Percentiles rank a stretch among this genome's conserved stretches.
These are phyloP conservation scores for Okapia johnstoni DNA, from an alignment of 2,113 vertebrate species.

Conservation along the genomic window DNA sequence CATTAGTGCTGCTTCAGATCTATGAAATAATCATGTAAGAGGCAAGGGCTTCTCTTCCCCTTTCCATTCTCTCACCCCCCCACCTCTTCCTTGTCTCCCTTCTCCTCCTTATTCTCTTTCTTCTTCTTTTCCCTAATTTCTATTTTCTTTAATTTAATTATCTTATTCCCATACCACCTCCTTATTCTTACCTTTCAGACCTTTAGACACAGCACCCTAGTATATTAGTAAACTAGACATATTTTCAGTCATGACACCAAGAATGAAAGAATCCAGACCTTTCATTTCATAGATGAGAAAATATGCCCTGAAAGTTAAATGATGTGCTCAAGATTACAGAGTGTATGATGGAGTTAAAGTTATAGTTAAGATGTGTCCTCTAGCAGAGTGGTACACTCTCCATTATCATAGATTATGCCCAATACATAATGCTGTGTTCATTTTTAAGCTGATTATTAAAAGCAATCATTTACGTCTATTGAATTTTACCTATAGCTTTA, in stretches of 20 bases:
- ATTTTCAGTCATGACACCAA: neutral
- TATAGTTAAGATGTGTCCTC: neutral
- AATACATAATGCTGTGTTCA: neutral
- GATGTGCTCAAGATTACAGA: neutral
- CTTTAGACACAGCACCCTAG: neutral
- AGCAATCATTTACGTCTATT: neutral
- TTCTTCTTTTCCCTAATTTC: neutral
- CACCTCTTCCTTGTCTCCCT: neutral
- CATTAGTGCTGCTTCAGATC: neutral
- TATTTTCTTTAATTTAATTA: neutral
- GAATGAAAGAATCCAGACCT: neutral
- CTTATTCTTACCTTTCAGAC: neutral
- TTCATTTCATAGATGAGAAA: neutral
- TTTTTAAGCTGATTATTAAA: neutral
- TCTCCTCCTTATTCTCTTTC: too few relatives aligned
- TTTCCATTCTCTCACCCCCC: accelerated
- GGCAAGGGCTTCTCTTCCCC: neutral
- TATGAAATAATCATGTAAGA: neutral
- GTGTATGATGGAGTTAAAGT: neutral
- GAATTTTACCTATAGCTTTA: neutral
- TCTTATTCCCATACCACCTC: neutral
- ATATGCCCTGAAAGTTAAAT: neutral
- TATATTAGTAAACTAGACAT: neutral
- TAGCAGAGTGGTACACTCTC: neutral
- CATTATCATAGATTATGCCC: too few relatives aligned